Evolutionary conservation across 2,888 invertebrate genomes (phyloP), one percentile per base, ranked within the genome.

Genomic region (Acrocera orbiculus): DNA sequence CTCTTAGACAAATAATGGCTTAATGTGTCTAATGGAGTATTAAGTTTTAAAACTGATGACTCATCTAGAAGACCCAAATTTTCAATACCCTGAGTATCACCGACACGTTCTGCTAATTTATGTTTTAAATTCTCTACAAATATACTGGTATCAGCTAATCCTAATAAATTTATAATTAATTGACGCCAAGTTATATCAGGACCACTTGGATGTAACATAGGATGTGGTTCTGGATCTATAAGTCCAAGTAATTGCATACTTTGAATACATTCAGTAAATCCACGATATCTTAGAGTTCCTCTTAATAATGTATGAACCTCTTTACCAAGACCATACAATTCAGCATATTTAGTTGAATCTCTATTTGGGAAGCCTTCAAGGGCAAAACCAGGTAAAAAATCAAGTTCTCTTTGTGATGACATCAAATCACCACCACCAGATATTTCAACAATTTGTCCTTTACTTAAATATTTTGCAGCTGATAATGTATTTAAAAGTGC

Each of bases 331-430:
- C 87, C 87, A 54, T 99, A 98, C 0, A 85, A 66, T 30, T 79
- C 69, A 1, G 76, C 70, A 53, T 98, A 98, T 24, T 75, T 68
- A 0, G 85, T 83, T 35, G 95, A 95, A 56, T 98, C 96, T 37
- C 98, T 68, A 63, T 96, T 98, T 0, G 96, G 92, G 52, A 85
- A 95, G 1, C 95, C 95, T 64, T 96, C 95, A 34, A 96, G 66
- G 10, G 89, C 83, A 52, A 96, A 92, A 1, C 96, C 98, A 0
- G 96, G 96, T 34, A 99, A 64, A 60, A 96, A 98, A 53, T 86
- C 76, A 33, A 95, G 64, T 1, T 73, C 69, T 27, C 76, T 70
- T 0, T 79, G 73, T 6, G 76, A 69, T 1, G 87, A 78, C 75
- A 98, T 78, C 23, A 98, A 64, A 39, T 79, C 80, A 2, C 93